These are phyloP conservation scores for Chymomyza amoena DNA, from an alignment of 2,888 invertebrate species.

Conservation along the genomic window DNA sequence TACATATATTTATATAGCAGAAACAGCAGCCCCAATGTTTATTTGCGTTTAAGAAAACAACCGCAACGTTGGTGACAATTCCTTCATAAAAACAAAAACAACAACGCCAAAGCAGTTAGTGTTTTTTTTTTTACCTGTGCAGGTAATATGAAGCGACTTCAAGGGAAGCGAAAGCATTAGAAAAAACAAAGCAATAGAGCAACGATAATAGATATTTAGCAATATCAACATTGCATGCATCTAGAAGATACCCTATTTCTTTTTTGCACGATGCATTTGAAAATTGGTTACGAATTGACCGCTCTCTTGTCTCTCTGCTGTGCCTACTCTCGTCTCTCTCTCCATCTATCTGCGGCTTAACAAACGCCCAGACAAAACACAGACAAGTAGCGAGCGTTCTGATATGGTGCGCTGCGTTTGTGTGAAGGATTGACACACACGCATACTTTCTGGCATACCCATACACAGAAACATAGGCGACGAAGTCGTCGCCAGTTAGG, in stretches of 20 bases:
- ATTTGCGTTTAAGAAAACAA: conserved; percentile 29
- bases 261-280: background rate
- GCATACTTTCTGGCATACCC: conserved; percentile 15
- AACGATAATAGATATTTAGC: conserved; percentile 21
- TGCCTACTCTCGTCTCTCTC: background rate
- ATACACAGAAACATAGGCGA: conserved; percentile 49
- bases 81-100: background rate
- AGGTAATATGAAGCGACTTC: conserved; percentile 60
- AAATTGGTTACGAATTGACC: background rate
- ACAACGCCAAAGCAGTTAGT: background rate
- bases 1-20: background rate
- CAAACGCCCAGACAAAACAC: conserved; percentile 14
- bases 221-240: background rate
- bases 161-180: conserved; percentile 40
- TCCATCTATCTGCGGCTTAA: conserved; percentile 25
- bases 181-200: background rate
- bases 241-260: background rate
- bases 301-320: background rate
- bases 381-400: background rate
- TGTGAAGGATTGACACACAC: background rate
- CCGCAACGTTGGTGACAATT: background rate
- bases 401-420: background rate
- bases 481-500: conserved; percentile 60
- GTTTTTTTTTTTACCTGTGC: conserved; percentile 6
- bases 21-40: conserved; percentile 26